A percentile compares a stretch with the other conserved stretches of the same genome.
Evolutionary conservation across 2,113 vertebrate species (phyloP).

Genomic region (Charadrius vociferus): DNA sequence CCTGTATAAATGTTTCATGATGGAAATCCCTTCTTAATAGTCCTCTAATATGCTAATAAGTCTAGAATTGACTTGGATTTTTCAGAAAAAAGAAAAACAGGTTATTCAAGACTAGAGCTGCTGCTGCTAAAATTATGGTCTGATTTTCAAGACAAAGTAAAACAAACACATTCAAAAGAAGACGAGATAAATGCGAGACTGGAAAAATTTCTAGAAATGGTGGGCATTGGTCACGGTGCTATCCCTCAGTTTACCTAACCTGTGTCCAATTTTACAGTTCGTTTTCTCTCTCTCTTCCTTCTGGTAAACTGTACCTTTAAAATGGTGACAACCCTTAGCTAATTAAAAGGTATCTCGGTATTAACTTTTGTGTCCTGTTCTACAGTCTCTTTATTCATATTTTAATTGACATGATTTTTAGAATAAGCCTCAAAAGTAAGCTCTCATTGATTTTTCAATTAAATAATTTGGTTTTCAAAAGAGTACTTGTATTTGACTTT

Average conservation of each 20-base stretch:
- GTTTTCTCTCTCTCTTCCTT: neutral
- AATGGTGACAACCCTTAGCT: neutral
- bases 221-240: neutral
- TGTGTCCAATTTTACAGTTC: neutral
- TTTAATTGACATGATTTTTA: neutral
- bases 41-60: neutral
- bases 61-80: neutral
- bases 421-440: neutral
- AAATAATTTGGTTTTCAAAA: neutral
- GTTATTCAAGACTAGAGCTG: neutral
- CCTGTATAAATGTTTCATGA: neutral
- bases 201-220: neutral
- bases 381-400: neutral
- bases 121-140: neutral
- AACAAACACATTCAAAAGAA: neutral
- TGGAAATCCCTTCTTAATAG: neutral
- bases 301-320: neutral
- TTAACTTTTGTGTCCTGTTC: neutral
- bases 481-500: neutral
- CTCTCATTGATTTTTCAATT: neutral
- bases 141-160: neutral
- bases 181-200: neutral
- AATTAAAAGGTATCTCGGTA: neutral
- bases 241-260: neutral
- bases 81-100: neutral